phyloP scores from a whole-genome alignment of 2,888 invertebrate genomes.

The Hydraecia micacea region DNA sequence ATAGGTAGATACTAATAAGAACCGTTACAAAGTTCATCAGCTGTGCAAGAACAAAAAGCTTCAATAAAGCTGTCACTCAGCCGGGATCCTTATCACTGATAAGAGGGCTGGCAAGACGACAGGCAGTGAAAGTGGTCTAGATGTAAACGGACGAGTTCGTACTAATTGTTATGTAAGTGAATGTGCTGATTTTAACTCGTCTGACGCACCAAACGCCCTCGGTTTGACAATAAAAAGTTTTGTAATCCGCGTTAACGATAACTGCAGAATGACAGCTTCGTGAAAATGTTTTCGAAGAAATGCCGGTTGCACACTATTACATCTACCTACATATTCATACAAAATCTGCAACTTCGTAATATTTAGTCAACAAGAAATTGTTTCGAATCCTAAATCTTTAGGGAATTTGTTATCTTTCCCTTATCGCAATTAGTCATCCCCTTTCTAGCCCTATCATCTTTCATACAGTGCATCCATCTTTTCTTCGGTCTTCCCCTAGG shows the following conservation, averaged over 20 bases:
- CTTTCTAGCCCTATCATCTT: background rate
- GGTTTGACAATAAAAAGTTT: conserved; percentile 62
- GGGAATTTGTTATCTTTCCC: background rate
- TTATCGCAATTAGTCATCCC: background rate
- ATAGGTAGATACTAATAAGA: background rate
- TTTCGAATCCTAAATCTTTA: background rate
- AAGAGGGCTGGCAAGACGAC: conserved; percentile 46
- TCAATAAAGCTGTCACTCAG: conserved; percentile 23
- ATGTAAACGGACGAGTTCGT: conserved; percentile 58
- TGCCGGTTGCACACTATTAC: background rate
- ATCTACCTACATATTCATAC: too few species aligned
- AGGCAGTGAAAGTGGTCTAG: conserved; percentile 66
- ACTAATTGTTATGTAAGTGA: conserved; percentile 69
- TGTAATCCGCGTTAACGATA: conserved; percentile 46
- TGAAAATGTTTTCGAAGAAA: conserved; percentile 13
- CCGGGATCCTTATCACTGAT: conserved; percentile 46
- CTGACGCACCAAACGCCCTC: conserved; percentile 53
- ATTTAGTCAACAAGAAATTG: background rate
- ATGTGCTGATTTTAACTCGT: conserved; percentile 59
- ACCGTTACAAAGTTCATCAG: background rate
- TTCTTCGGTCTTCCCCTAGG: background rate
- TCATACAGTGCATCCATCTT: background rate
- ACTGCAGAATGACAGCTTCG: conserved; percentile 15
- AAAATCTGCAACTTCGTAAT: background rate
- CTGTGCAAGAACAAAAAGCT: background rate